Conservation (phyloP, 1,140 invertebrate species). For the Oncopodura yosiiana region DNA sequence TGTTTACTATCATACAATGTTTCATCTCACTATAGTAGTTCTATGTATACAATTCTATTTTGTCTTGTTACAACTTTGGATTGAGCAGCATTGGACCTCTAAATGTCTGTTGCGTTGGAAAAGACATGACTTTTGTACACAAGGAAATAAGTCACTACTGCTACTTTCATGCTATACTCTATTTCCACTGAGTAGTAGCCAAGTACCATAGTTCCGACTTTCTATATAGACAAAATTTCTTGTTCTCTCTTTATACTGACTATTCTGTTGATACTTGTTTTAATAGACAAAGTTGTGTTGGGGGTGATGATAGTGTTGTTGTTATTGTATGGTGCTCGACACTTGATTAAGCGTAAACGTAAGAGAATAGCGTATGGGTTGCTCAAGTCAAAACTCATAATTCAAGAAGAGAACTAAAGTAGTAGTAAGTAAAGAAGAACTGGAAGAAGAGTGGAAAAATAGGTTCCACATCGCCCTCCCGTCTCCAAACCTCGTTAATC, state of each 20-base stretch:
- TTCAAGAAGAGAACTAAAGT: too few species aligned
- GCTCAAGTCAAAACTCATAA: constrained; percentile 33
- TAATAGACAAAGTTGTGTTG: constrained; percentile 31
- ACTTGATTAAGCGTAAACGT: constrained; percentile 32
- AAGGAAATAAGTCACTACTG: constrained; percentile 31
- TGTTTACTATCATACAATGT: too few species aligned
- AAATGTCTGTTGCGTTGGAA: too few species aligned
- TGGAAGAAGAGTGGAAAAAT: constrained; percentile 20
- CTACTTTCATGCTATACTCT: constrained; percentile 9
- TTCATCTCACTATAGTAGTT: too few species aligned
- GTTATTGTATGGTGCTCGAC: constrained; percentile 19
- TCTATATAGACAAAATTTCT: too few species aligned
- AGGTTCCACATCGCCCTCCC: constrained; percentile 6
- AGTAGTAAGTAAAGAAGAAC: too few species aligned
- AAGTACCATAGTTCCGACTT: too few species aligned
- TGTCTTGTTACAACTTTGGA: too few species aligned
- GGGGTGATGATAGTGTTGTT: background rate
- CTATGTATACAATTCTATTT: too few species aligned
- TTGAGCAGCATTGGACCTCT: too few species aligned
- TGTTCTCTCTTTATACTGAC: too few species aligned
- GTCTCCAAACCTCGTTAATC: constrained; percentile 21
- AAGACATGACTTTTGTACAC: too few species aligned
- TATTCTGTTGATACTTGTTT: constrained; percentile 14
- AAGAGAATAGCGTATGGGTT: constrained; percentile 18
- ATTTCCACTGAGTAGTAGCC: background rate